Evolutionary conservation across 2,888 invertebrate genomes (phyloP).

Genomic region (Notodromas monacha): DNA sequence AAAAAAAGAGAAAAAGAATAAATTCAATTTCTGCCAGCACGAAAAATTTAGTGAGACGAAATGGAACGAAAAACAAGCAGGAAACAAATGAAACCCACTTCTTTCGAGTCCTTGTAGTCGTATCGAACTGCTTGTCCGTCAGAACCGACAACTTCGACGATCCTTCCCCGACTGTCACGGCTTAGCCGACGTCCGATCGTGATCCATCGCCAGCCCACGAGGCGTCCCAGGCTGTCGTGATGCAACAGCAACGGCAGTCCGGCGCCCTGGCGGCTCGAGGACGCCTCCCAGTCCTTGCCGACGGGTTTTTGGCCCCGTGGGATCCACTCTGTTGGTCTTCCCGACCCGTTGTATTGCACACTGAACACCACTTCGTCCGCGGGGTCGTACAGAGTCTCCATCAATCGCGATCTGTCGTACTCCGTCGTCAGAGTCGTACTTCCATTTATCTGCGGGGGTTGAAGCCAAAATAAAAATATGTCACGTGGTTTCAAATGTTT

Average conservation of each 20-base stretch:
- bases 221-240: not conserved
- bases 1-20: no score
- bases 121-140: not conserved
- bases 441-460: constrained; percentile 38
- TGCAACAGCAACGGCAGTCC: not conserved
- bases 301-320: not conserved
- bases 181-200: not conserved
- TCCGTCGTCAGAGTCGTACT: constrained; percentile 60
- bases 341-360: not conserved
- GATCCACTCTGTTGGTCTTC: not conserved
- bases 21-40: no score
- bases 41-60: no score
- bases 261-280: no score
- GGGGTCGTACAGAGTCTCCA: constrained; percentile 55
- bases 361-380: not conserved
- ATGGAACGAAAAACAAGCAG: no score
- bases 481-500: no score
- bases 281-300: no score
- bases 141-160: not conserved
- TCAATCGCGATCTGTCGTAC: constrained; percentile 61
- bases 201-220: not conserved
- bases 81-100: constrained; percentile 1
- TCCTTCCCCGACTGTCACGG: not conserved
- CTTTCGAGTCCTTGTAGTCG: not conserved
- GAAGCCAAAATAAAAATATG: no score